Base-by-base conservation (phyloP, 1,140 invertebrate species). In the Dendroctonus ponderosae region DNA sequence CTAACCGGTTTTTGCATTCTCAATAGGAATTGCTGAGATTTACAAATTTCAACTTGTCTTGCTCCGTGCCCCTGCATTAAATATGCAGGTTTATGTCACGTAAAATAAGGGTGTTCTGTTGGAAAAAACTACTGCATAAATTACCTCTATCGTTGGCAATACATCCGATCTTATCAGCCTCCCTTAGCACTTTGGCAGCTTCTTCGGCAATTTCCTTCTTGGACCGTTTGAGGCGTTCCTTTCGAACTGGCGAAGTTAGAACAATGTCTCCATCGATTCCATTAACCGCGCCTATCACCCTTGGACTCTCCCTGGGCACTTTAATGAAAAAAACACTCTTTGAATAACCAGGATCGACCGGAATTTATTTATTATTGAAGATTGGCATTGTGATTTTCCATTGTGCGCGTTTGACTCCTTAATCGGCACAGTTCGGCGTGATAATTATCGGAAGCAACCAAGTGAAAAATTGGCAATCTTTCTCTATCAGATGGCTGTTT, bases 181-280 rank as follows among this genome's bases (percentile, higher is more conserved):
- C 86, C 43, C 85, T 81, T 26, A 89, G 80, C 8, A 90, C 85
- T 71, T 82, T 81, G 50, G 86, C 85, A n/a, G 89, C 87, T 79
- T 90, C 88, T 73, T 86, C 82, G 11, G 85, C 86, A 43, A 90
- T 79, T 72, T 89, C 84, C 72, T 87, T 80, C 75, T 86, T 84
- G 56, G 87, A 87, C 77, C 63, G 84, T 80, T 60, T 82, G 82
- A 87, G 84, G 56, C 85, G 85, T 78, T 89, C 86, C 71, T 85
- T 87, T 74, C 85, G 83, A 12, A 90, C 80, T 52, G 83, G 82
- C 67, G 79, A 80, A 66, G 79, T 79, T 8, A 66, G n/a, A 9
- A 58, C 43, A 37, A 57, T 52, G 1, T 54, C 71, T 80, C 79
- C 74, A 81, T 79, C 63, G 49, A 71, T 72, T n/a, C 70, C 71